Evolutionary conservation across 2,797 vertebrate genomes (phyloP), one percentile per base, ranked within the genome.

Genomic region (Vultur gryphus): DNA sequence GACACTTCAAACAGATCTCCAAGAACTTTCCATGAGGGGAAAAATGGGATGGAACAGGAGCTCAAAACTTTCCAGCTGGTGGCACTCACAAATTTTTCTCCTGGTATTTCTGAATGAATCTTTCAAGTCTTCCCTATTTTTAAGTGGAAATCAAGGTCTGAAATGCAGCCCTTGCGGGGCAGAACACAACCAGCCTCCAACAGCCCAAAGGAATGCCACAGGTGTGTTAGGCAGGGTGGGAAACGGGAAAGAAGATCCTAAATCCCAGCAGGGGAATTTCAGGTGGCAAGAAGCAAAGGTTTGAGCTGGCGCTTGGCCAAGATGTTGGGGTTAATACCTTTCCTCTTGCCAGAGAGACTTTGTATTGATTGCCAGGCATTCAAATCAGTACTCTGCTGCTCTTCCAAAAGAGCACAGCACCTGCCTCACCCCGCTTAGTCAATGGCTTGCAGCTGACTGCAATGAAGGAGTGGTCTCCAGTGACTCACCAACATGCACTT

Each of bases 281-380:
- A 89, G 94, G 90, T 91, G 72, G 52, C 64, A 69, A 84, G 72
- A 79, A 80, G 76, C 41, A 55, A 87, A 89, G 80, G 61, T 82
- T 51, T 77, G 46, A 75, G 54, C 70, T 61, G 94, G 88, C 7
- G 0, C 54, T 41, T 37, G 33, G 82, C 93, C 93, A 92, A 39
- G 55, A 24, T 3, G 12, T 43, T 89, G 62, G 81, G 66, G 83
- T 89, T 81, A 84, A 62, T 24, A 44, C 18, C 64, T 78, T 39
- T 62, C 72, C 48, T 87, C 64, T 44, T 77, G 67, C 77, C 86
- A 85, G 62, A 49, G 78, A 61, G 35, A 16, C 52, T 85, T 64
- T 62, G 72, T 55, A 92, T 59, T 17, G 71, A 91, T 91, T 96
- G 92, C 92, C 90, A 97, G 89, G 84, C 72, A 84, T 89, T 94